Evolutionary conservation across 1,140 invertebrate genomes (phyloP).

Genomic region (Subanguina moxae): DNA sequence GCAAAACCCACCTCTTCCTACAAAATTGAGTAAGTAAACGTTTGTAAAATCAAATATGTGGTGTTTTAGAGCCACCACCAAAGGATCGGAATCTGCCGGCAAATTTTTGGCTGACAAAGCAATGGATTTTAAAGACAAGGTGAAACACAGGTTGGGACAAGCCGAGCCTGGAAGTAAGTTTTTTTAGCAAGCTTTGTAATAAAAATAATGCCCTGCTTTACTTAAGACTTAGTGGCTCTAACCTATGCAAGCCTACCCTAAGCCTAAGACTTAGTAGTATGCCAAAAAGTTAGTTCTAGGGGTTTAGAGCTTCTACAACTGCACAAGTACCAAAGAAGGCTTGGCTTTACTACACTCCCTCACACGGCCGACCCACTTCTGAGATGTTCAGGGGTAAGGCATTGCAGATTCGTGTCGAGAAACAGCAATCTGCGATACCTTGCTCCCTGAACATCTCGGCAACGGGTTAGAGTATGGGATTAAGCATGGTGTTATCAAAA

Average conservation of each 20-base stretch:
- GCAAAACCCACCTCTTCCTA: conserved; percentile 2
- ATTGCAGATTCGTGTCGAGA: too few relatives aligned
- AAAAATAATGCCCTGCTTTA: too few relatives aligned
- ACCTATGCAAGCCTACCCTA: too few relatives aligned
- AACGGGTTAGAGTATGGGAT: background rate
- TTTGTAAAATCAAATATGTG: too few relatives aligned
- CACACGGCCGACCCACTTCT: too few relatives aligned
- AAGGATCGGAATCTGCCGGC: conserved; percentile 45
- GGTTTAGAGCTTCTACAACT: too few relatives aligned
- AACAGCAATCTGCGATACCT: background rate
- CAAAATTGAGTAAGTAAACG: conserved; percentile 8
- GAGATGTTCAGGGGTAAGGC: too few relatives aligned
- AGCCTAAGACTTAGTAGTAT: too few relatives aligned
- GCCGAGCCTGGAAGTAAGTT: conserved; percentile 52
- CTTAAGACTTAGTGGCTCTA: too few relatives aligned
- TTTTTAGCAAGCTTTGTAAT: conserved; percentile 15
- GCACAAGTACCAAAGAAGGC: too few relatives aligned
- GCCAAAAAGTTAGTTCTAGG: too few relatives aligned
- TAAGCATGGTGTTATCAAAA: conserved; percentile 9
- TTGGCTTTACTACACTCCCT: too few relatives aligned
- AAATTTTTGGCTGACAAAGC: conserved; percentile 49
- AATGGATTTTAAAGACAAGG: conserved; percentile 42
- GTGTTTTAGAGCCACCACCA: conserved; percentile 5
- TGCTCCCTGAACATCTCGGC: conserved; percentile 13
- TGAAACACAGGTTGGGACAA: conserved; percentile 52